Base-by-base conservation (phyloP, 2,797 vertebrate genomes). In the Rhodeus uyekii region DNA sequence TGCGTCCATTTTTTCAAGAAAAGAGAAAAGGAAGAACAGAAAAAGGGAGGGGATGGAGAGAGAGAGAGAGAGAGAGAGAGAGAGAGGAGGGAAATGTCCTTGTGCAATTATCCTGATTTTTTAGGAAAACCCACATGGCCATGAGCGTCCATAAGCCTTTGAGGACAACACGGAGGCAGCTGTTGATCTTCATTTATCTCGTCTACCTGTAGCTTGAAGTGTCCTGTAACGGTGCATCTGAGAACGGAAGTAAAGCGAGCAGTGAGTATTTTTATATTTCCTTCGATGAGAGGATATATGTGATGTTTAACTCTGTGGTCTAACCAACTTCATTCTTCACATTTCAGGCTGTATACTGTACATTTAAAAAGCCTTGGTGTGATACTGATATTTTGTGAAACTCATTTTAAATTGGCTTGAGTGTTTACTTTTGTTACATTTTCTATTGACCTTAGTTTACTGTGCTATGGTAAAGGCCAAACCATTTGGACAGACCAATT, bases 181-280 rank as follows among this genome's bases (percentile, higher is more conserved):
- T 39, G 29, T n/a, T 32, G 7, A 14, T 34, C 46, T 50, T 32
- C 32, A 42, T 65, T 60, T 9, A 32, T 48, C 76, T 46, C 22
- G 27, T n/a, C 38, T 73, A 53, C 2, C 32, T 80, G 38, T 50
- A 42, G 8, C 18, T 68, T 32, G 19, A 64, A 55, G 16, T 27
- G 5, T 32, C 9, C 12, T 24, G 36, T 38, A 48, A 50, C 50
- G 24, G 27, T 55, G 14, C 24, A 39, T 32, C 61, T 74, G 19
- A 58, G 42, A 61, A 68, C 50, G 24, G 71, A 61, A 76, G 71
- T 71, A 74, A 68, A 67, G 10, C 27, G 24, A 78, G 55, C 38
- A 32, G 87, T 87, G 74, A 86, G 87, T 84, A 65, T 61, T 76
- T 67, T 76, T 71, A 34, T 1, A 10, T 24, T 29, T 78, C 48